Evolutionary conservation across 2,888 invertebrate genomes (phyloP).

Genomic region (Folsomia manolachei): DNA sequence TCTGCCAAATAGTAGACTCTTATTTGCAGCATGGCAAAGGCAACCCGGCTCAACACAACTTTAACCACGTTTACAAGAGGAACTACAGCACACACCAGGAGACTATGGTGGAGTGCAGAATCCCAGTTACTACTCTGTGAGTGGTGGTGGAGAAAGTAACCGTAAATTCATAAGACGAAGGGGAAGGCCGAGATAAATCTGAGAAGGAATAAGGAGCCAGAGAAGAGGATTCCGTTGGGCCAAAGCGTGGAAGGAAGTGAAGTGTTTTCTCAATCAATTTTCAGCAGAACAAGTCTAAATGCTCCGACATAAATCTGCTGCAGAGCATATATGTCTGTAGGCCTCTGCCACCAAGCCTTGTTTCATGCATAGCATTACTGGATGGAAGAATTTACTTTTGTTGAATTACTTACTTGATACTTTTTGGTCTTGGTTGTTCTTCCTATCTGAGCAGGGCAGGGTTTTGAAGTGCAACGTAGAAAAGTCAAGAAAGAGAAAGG

Average conservation of each 20-base stretch:
- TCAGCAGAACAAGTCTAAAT: conserved; percentile 31
- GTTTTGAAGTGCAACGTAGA: neutral
- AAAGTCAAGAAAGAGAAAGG: neutral
- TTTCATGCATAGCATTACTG: neutral
- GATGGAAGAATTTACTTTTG: conserved; percentile 25
- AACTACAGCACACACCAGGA: no score
- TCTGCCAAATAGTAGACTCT: neutral
- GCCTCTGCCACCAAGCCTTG: neutral
- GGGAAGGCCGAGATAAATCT: conserved; percentile 32
- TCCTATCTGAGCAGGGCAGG: neutral
- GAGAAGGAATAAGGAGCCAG: no score
- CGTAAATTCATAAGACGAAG: conserved; percentile 14
- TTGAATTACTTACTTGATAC: conserved; percentile 14
- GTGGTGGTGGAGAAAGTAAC: neutral
- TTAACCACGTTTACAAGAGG: neutral
- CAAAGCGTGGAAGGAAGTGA: conserved; percentile 20
- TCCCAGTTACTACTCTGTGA: no score
- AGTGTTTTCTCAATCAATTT: conserved; percentile 48
- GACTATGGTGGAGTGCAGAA: no score
- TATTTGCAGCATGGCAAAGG: neutral
- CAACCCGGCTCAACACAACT: neutral
- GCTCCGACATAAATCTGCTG: conserved; percentile 43
- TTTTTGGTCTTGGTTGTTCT: neutral
- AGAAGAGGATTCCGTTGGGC: neutral
- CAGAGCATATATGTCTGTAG: no score